Evolutionary conservation across 2,113 vertebrate genomes (phyloP).

Genomic region (Dromiciops gliroides): DNA sequence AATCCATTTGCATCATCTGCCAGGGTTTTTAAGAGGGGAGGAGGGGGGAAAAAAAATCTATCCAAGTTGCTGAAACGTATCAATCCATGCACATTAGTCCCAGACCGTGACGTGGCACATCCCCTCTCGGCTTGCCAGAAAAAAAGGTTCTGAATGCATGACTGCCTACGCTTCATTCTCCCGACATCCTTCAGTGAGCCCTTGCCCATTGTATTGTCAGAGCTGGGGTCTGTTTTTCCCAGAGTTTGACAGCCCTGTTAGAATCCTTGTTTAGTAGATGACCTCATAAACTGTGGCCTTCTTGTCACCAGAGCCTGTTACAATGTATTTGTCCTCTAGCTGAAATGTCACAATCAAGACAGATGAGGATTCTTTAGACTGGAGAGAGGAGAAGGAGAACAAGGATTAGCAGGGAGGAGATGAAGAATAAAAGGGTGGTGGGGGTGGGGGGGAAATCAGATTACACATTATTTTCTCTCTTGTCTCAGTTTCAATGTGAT

Average conservation of each 20-base stretch:
- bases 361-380: slow-evolving; percentile 98
- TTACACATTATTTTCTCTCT: neutral
- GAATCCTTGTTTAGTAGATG: slow-evolving; percentile 89
- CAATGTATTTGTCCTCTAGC: slow-evolving; percentile 98
- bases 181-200: neutral
- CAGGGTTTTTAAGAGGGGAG: slow-evolving; percentile 21
- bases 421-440: neutral
- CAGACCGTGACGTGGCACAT: neutral
- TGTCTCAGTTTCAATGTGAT: rapidly evolving
- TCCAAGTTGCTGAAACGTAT: slow-evolving; percentile 9
- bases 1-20: slow-evolving; percentile 66
- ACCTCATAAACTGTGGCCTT: slow-evolving; percentile 99
- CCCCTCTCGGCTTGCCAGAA: neutral
- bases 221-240: slow-evolving; percentile 36
- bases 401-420: slow-evolving; percentile 1
- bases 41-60: slow-evolving; percentile 14
- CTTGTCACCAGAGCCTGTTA: slow-evolving; percentile 98
- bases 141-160: neutral
- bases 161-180: slow-evolving; percentile 9
- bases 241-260: slow-evolving; percentile 61
- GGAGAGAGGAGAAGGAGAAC: slow-evolving; percentile 3
- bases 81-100: slow-evolving; percentile 12
- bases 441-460: neutral
- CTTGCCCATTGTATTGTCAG: slow-evolving; percentile 44
- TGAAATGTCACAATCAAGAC: slow-evolving; percentile 97